Evolutionary conservation across 2,113 vertebrate species (phyloP), one percentile per base, ranked within the genome.

Genomic region (Stigmatopora nigra): DNA sequence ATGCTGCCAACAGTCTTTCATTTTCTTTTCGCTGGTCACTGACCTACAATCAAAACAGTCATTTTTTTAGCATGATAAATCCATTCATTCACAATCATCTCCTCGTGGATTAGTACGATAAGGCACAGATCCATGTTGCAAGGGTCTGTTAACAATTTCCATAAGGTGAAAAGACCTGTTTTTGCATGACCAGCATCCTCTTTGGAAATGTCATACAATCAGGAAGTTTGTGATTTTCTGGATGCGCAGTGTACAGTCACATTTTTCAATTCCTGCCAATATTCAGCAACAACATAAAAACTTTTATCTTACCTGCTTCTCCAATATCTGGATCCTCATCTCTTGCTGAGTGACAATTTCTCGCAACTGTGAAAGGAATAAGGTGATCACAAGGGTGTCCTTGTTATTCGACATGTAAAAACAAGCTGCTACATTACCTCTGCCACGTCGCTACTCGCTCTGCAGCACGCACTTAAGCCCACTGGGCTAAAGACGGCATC

Each of bases 1-100:
- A 86, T 11, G 88, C 90, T 3, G 72, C 82, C 88, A 88, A 89
- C 20, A 92, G 87, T 48, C 77, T 82, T 69, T 90, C 80, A 6
- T 91, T 91, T 80, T 91, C 91, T 65, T 82, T 78, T 52, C 76
- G 79, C 82, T 90, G 90, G 45, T 91, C 89, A 3, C 41, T 76
- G 78, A 88, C 76, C 91, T 92, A 31, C 0, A 35, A 61, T 17
- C 12, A n/a, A 19, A 22, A 16, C 19, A 11, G 17, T 55, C 52
- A 46, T 52, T 20, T 22, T 11, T n/a, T 10, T 41, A 41, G 9
- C 6, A 8, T 41, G 38, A 41, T 41, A 41, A 41, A 7, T 41
- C 9, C 6, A 8, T 41, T 41, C 38, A 41, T 41, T 41, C 38
- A 41, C 38, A 1, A 41, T 41, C 4, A 41, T 41, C 38, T 10